Percentiles rank a stretch among this genome's conserved stretches.
phyloP scores from a whole-genome alignment of 2,888 invertebrate genomes.

The Actias luna region DNA sequence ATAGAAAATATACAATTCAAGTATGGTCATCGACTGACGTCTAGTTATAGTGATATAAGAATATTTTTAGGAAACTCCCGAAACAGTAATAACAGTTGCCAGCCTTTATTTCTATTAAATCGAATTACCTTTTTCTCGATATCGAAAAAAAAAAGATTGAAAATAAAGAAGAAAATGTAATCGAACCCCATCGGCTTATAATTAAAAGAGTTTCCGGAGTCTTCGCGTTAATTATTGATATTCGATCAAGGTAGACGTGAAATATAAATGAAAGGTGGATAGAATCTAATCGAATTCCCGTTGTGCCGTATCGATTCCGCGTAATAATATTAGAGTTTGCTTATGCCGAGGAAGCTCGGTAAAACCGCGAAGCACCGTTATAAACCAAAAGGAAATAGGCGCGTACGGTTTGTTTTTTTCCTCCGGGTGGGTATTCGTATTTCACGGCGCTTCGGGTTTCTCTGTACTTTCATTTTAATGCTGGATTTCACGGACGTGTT shows the following conservation, averaged over 20 bases:
- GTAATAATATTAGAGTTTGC: constrained; percentile 18
- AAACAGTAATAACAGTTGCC: no score
- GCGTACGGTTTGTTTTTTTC: neutral
- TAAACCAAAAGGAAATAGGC: neutral
- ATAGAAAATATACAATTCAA: no score
- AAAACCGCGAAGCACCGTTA: constrained; percentile 4
- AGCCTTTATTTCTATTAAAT: neutral
- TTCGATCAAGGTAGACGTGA: constrained; percentile 23
- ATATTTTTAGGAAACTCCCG: no score
- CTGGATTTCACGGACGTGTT: no score
- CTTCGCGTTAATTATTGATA: constrained; percentile 30
- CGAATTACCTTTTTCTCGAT: neutral
- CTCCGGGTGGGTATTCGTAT: neutral
- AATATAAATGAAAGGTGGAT: constrained; percentile 23
- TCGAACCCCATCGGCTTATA: constrained; percentile 27
- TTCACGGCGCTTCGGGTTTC: neutral
- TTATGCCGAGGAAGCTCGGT: constrained; percentile 1
- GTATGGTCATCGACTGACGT: no score
- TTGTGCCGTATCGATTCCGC: constrained; percentile 18
- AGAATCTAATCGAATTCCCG: constrained; percentile 16
- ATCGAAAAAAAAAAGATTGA: neutral
- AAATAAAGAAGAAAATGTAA: neutral
- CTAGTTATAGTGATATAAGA: no score
- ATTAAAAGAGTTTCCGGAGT: constrained; percentile 28
- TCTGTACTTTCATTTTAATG: no score